These are phyloP conservation scores for Balearica regulorum DNA, from an alignment of 2,797 vertebrate genomes.

Conservation along the genomic window DNA sequence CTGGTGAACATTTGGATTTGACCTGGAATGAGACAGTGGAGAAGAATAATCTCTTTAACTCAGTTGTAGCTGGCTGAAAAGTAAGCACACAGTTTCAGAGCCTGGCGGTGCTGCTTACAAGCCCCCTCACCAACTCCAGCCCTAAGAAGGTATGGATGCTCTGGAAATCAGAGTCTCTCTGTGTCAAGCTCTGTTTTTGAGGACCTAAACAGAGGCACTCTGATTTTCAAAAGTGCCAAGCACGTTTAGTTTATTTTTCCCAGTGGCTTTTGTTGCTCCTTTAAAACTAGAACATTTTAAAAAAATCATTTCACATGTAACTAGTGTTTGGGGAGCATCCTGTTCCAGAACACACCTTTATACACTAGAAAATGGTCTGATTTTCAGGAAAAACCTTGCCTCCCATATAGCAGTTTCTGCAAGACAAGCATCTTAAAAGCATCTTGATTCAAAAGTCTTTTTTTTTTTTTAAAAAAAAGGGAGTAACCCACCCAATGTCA, in stretches of 20 bases:
- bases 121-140: not conserved
- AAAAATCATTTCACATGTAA: not conserved
- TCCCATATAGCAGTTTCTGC: not conserved
- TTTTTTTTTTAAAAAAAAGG: too few relatives aligned
- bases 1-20: not conserved
- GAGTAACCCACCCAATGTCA: not conserved
- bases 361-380: not conserved
- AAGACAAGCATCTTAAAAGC: not conserved
- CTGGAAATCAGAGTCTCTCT: not conserved
- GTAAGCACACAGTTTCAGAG: not conserved
- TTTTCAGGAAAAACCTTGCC: not conserved
- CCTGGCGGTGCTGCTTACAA: not conserved
- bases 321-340: not conserved
- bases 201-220: not conserved
- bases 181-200: not conserved
- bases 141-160: not conserved
- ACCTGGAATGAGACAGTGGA: not conserved
- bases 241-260: not conserved
- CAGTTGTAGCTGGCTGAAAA: not conserved
- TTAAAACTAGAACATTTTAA: not conserved
- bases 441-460: not conserved
- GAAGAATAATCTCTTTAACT: not conserved
- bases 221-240: not conserved
- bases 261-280: not conserved
- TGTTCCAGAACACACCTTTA: not conserved